Percentiles rank a stretch among this genome's conserved stretches.
phyloP scores from a whole-genome alignment of 2,113 vertebrate species.

The Narcine bancroftii region DNA sequence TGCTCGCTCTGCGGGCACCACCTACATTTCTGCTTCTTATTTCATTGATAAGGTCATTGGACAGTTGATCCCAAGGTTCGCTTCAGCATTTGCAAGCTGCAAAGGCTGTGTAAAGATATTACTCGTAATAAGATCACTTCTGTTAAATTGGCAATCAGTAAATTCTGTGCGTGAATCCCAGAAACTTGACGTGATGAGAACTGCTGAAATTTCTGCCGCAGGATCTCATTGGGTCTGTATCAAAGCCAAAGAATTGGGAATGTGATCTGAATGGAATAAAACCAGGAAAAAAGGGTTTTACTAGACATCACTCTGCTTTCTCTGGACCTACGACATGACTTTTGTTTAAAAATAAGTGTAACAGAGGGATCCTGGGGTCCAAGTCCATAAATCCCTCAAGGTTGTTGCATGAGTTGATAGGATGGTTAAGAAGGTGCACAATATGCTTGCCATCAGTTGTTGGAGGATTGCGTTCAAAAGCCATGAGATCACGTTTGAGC shows the following conservation, averaged over 20 bases:
- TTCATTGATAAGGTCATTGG: neutral
- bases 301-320: neutral
- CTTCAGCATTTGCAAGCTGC: neutral
- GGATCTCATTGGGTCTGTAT: neutral
- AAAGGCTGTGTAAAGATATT: neutral
- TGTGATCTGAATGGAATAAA: neutral
- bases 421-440: no score
- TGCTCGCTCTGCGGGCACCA: no score
- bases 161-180: neutral
- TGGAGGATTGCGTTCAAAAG: no score
- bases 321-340: neutral
- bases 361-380: no score
- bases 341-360: neutral
- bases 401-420: no score
- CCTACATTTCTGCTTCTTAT: no score
- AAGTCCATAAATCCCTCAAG: no score
- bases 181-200: neutral
- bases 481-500: no score
- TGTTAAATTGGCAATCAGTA: neutral
- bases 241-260: neutral
- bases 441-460: no score
- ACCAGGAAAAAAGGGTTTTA: neutral
- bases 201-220: neutral
- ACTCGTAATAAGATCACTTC: neutral
- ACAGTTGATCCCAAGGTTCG: neutral